Conservation (phyloP, 2,888 invertebrate genomes). For the Cataglyphis altisquamis region DNA sequence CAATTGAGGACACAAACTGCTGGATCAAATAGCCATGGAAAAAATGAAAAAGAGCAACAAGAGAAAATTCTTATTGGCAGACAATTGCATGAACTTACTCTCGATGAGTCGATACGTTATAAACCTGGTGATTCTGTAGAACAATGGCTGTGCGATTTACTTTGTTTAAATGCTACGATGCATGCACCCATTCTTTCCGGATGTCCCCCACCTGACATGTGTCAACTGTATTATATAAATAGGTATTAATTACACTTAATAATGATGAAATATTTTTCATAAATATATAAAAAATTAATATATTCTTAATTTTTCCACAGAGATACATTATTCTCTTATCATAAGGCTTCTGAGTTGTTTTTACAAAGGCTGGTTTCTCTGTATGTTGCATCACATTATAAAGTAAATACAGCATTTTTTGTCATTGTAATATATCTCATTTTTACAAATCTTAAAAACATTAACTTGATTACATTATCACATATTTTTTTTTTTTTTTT, state of each 20-base stretch:
- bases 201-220: constrained; percentile 95
- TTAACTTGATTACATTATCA: constrained; percentile 7
- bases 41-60: constrained; percentile 84
- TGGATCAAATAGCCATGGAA: constrained; percentile 87
- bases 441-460: constrained; percentile 37
- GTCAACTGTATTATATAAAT: constrained; percentile 95
- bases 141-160: constrained; percentile 95
- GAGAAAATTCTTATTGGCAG: constrained; percentile 87
- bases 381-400: constrained; percentile 99
- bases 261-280: background rate
- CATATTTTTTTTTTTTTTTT: constrained; percentile 56
- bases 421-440: background rate
- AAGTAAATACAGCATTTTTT: constrained; percentile 87
- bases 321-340: constrained; percentile 98
- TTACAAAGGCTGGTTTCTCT: constrained; percentile 96
- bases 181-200: constrained; percentile 91
- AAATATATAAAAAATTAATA: constrained; percentile 8
- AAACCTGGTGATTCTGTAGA: constrained; percentile 95
- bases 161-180: constrained; percentile 95
- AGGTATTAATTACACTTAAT: constrained; percentile 78
- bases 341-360: constrained; percentile 96
- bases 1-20: constrained; percentile 91
- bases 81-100: constrained; percentile 88
- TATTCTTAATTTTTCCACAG: constrained; percentile 86
- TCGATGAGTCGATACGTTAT: constrained; percentile 97